Conservation (phyloP, 1,140 invertebrate genomes). For the Ceratitis capitata region DNA sequence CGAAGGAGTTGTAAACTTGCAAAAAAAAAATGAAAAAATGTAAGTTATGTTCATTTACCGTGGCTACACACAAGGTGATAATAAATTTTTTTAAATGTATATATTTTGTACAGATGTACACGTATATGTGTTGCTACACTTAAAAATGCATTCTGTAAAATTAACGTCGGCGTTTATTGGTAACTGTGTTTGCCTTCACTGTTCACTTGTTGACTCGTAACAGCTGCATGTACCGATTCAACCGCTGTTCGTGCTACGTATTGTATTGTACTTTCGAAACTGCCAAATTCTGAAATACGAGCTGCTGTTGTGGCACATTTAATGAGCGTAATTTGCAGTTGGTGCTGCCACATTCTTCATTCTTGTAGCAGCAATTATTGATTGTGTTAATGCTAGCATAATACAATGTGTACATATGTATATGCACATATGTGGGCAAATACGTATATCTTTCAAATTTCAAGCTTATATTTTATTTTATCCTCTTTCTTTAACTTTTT, state of each 20-base stretch:
- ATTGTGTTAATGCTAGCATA: no score
- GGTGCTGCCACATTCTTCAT: conserved; percentile 21
- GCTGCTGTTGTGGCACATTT: conserved; percentile 22
- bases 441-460: no score
- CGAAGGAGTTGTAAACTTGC: background rate
- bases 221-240: background rate
- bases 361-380: conserved; percentile 16
- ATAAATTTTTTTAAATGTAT: background rate
- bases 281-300: conserved; percentile 23
- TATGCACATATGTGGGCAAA: no score
- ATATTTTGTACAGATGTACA: no score
- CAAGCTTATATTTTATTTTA: background rate
- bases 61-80: background rate
- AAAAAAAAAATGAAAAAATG: background rate
- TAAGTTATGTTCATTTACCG: background rate
- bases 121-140: background rate
- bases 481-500: background rate
- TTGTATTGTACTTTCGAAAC: conserved; percentile 15
- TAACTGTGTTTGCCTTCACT: background rate
- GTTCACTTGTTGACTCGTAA: background rate
- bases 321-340: conserved; percentile 31
- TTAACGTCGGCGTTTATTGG: background rate
- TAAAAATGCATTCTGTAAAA: background rate
- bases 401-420: no score
- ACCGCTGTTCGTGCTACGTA: no score